phyloP scores from a whole-genome alignment of 2,113 vertebrate genomes.

The Myotis davidii region DNA sequence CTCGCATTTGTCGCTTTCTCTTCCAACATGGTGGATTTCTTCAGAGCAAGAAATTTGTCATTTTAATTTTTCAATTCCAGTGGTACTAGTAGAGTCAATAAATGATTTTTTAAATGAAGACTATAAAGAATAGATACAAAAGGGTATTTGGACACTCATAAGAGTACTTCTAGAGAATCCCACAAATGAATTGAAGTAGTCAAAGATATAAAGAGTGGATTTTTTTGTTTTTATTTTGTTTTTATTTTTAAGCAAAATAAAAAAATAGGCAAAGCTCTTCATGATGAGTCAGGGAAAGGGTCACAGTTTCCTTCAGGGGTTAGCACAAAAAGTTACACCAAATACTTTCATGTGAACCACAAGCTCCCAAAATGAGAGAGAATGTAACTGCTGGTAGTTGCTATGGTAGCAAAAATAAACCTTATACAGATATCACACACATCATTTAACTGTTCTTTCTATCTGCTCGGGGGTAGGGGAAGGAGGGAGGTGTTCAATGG shows the following conservation, averaged over 20 bases:
- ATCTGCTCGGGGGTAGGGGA: not conserved
- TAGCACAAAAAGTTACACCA: not conserved
- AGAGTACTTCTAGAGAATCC: not conserved
- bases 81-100: not conserved
- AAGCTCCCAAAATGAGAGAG: slow-evolving; percentile 46
- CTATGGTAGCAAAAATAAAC: slow-evolving; percentile 57
- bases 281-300: not conserved
- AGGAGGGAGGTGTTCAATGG: not conserved
- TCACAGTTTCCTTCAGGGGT: not conserved
- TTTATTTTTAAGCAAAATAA: not conserved
- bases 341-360: slow-evolving; percentile 5
- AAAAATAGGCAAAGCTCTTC: slow-evolving; percentile 29
- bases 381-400: slow-evolving; percentile 15
- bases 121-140: not conserved
- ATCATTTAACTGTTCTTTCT: slow-evolving; percentile 27
- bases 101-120: not conserved
- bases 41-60: not conserved
- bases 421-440: not conserved
- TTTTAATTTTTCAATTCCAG: not conserved
- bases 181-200: not conserved
- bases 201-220: not conserved
- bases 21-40: not conserved
- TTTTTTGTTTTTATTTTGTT: not conserved
- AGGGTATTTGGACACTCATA: not conserved
- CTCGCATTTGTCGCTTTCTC: not conserved